Conservation (phyloP, 2,888 invertebrate genomes). For the Timandra comae region DNA sequence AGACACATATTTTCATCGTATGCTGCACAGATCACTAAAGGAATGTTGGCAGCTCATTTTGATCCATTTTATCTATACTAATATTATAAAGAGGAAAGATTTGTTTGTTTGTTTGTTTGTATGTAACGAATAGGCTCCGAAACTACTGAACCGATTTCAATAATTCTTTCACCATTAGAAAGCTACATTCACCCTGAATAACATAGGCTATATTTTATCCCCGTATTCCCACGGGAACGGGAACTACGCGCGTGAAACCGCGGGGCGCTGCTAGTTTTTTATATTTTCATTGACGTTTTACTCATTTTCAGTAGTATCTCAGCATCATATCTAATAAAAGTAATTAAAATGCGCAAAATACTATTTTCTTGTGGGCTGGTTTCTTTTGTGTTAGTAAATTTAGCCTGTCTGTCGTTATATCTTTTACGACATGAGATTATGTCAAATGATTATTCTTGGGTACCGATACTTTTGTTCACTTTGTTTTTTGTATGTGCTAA, state of each 20-base stretch:
- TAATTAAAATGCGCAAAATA: neutral
- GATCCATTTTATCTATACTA: too few relatives aligned
- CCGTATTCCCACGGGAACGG: too few relatives aligned
- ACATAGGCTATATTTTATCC: too few relatives aligned
- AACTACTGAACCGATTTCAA: too few relatives aligned
- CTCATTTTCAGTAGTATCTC: neutral
- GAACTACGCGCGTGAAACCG: too few relatives aligned
- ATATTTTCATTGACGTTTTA: too few relatives aligned
- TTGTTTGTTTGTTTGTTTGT: too few relatives aligned
- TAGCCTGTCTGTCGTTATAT: neutral
- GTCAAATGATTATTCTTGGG: neutral
- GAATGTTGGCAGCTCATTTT: neutral
- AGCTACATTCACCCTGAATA: neutral
- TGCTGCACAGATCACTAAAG: neutral
- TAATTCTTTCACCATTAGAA: too few relatives aligned
- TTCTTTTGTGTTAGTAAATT: neutral
- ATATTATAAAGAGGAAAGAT: too few relatives aligned
- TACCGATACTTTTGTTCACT: neutral
- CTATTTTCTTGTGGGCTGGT: neutral
- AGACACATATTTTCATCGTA: neutral
- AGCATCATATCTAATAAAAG: neutral
- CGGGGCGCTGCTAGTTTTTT: too few relatives aligned
- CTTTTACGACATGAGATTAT: neutral
- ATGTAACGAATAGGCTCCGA: too few relatives aligned
- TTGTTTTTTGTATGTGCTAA: neutral